Base-by-base conservation (phyloP, 2,888 invertebrate species). In the Saturnia pavonia region DNA sequence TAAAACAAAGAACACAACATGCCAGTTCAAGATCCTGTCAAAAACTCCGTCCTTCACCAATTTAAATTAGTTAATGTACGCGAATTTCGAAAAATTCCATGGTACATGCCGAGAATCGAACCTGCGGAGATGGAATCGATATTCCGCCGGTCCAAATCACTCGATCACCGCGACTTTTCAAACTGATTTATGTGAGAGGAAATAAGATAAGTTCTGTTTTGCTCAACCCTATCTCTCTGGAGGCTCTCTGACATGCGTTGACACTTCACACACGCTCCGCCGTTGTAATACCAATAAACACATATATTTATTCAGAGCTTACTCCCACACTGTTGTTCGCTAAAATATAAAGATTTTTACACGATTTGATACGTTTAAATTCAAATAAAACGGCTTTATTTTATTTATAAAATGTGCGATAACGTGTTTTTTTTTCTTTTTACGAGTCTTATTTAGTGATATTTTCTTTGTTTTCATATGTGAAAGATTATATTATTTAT, bases 191-290 rank as follows among this genome's bases (percentile, higher is more conserved):
- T 60, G 57, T 27, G 57, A 60, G 57, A 27, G 1, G 22, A n/a
- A 54, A n/a, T 54, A 27, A 60, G 57, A 60, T 60, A 60, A 60
- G 14, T 60, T 27, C 25, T 60, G 12, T 27, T 60, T 60, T 27
- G 25, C 14, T 60, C 65, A 70, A 51, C 51, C 65, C 51, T 42
- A 40, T 42, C 22, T 66, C 40, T 40, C 40, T 66, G 34, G 70
- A 65, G 8, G 40, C 48, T 40, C 74, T 71, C 74, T 75, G 81
- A 81, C 82, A 81, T 79, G 78, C 77, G 77, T 75, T 77, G 80
- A 82, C 81, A 80, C 81, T 78, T 81, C 80, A 78, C 77, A 77
- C 72, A 69, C 71, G 74, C 73, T 68, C 71, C 73, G 72, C 48
- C 71, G 45, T 68, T 19, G 71, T 27, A 65, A 68, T 51, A 72